These are phyloP conservation scores for Geodia barretti DNA, from an alignment of 37 sponge, comb jelly and placozoan species.

Conservation along the genomic window DNA sequence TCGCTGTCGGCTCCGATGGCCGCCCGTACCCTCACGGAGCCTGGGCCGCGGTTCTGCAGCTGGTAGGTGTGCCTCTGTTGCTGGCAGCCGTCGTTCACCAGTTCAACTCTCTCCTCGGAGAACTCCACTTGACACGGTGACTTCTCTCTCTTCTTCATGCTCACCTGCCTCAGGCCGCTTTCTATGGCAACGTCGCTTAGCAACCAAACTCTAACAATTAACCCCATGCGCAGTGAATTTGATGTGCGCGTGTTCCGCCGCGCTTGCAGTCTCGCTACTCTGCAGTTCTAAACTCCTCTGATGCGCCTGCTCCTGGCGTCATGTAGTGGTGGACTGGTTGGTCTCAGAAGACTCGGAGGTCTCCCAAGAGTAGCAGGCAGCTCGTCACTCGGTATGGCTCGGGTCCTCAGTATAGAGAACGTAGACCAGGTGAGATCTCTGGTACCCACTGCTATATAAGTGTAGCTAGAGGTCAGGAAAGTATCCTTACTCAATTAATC, in stretches of 20 bases:
- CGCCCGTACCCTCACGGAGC: slow-evolving; percentile 26
- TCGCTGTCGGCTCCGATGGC: slow-evolving; percentile 22
- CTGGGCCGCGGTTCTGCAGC: slow-evolving; percentile 19
- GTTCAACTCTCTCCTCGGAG: slow-evolving; percentile 8
- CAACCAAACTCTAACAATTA: background rate
- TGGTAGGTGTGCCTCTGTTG: slow-evolving; percentile 4
- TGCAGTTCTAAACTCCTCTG: background rate
- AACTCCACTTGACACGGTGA: slow-evolving; percentile 10
- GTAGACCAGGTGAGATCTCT: no score
- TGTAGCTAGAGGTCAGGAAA: no score
- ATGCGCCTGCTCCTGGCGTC: background rate
- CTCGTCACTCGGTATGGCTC: background rate
- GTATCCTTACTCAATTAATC: no score
- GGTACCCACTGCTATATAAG: background rate
- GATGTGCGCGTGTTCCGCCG: background rate
- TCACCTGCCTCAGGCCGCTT: background rate
- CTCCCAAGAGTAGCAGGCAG: background rate
- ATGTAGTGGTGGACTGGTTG: background rate
- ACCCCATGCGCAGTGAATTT: background rate
- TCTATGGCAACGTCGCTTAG: background rate
- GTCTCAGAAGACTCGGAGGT: background rate
- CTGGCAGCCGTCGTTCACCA: slow-evolving; percentile 9
- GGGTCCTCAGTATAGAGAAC: background rate
- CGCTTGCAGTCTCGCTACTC: background rate
- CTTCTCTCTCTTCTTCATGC: background rate